Conservation (phyloP, 2,797 vertebrate genomes). For the Pseudomugil tenellus region DNA sequence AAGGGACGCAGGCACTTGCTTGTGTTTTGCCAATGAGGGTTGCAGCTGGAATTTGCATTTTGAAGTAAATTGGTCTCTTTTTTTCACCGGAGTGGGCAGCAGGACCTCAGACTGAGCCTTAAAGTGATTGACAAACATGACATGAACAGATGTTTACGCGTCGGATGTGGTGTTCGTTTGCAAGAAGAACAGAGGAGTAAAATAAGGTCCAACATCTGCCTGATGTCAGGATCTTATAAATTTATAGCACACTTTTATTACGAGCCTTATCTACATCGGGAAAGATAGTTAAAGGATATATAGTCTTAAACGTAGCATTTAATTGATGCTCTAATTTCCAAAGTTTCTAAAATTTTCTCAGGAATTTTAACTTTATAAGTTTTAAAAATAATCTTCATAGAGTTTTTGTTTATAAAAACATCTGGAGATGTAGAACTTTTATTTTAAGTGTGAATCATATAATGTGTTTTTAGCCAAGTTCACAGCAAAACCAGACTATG, state of each 20-base stretch:
- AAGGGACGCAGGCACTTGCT: slow-evolving; percentile 68
- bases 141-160: slow-evolving; percentile 29
- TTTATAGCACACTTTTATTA: not conserved
- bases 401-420: not conserved
- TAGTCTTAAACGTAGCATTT: not conserved
- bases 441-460: not conserved
- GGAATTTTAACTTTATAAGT: not conserved
- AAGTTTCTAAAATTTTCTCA: not conserved
- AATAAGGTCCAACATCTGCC: not conserved
- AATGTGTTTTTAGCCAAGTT: not conserved
- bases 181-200: slow-evolving; percentile 20
- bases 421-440: not conserved
- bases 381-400: not conserved
- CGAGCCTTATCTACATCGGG: not conserved
- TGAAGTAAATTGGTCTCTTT: slow-evolving; percentile 82
- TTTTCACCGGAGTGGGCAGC: slow-evolving; percentile 80
- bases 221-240: not conserved
- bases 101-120: slow-evolving; percentile 72
- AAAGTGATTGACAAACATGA: slow-evolving; percentile 59
- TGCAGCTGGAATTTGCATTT: slow-evolving; percentile 79
- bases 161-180: slow-evolving; percentile 29
- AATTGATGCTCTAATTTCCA: not conserved
- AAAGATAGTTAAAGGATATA: not conserved
- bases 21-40: slow-evolving; percentile 71
- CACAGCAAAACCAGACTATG: not conserved